Evolutionary conservation across 2,113 vertebrate genomes (phyloP).

Genomic region (Theristicus caerulescens): DNA sequence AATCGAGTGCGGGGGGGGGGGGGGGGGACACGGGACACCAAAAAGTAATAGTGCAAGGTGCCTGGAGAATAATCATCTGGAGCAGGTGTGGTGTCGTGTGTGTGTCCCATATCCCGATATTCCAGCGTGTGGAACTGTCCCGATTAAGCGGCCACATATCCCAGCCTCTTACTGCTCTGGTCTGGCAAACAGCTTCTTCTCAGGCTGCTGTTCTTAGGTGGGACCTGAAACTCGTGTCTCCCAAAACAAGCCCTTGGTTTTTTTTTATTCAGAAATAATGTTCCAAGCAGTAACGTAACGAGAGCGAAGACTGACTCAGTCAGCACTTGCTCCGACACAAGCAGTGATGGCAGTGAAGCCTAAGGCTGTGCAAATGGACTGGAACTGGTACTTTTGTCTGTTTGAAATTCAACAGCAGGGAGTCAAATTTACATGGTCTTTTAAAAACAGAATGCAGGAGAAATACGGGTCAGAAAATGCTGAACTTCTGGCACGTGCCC

Average conservation of each 20-base stretch:
- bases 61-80: not conserved
- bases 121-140: not conserved
- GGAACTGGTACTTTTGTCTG: not conserved
- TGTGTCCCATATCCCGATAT: not conserved
- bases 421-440: not conserved
- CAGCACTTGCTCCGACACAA: not conserved
- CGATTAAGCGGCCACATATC: not conserved
- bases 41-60: not conserved
- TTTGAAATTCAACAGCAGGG: not conserved
- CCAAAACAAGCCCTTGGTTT: not conserved
- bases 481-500: not conserved
- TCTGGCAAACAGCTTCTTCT: not conserved
- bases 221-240: not conserved
- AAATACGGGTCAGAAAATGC: not conserved
- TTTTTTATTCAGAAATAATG: not conserved
- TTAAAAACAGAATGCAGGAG: not conserved
- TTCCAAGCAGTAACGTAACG: not conserved
- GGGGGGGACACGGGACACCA: no score
- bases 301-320: not conserved
- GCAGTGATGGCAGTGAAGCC: not conserved
- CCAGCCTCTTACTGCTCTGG: not conserved
- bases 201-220: not conserved
- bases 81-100: not conserved
- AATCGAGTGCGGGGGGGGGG: not conserved
- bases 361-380: not conserved